Percentiles rank a stretch among this genome's conserved stretches.
phyloP scores from a whole-genome alignment of 1,140 invertebrate species.

The Drosophila pandora region DNA sequence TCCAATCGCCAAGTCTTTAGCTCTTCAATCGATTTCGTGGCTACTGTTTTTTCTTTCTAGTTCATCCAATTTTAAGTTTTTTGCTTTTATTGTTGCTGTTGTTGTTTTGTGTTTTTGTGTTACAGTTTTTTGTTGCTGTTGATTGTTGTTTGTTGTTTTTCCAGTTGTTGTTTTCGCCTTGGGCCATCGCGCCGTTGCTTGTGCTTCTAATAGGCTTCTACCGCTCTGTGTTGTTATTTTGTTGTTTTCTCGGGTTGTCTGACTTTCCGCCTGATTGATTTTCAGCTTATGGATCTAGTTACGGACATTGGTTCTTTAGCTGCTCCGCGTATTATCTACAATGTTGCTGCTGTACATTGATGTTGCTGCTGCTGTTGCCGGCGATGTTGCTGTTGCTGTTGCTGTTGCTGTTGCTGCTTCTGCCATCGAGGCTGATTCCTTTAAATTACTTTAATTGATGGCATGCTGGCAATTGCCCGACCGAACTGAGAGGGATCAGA shows the following conservation, averaged over 20 bases:
- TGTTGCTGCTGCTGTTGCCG: conserved; percentile 3
- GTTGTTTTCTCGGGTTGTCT: conserved; percentile 35
- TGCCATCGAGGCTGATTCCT: conserved; percentile 59
- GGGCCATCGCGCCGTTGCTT: conserved; percentile 34
- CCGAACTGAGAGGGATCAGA: background rate
- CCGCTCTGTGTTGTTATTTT: conserved; percentile 25
- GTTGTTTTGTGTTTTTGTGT: conserved; percentile 12
- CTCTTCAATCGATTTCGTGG: conserved; percentile 77
- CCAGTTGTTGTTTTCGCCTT: conserved; percentile 31
- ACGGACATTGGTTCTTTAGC: conserved; percentile 52
- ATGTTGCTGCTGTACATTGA: conserved; percentile 23
- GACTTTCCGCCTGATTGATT: conserved; percentile 75
- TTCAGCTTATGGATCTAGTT: conserved; percentile 76
- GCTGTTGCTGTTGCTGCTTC: conserved; percentile 23
- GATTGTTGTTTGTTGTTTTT: conserved; percentile 18
- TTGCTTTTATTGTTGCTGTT: conserved; percentile 4
- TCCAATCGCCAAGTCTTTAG: conserved; percentile 62
- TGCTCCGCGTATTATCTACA: conserved; percentile 49
- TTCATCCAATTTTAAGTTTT: conserved; percentile 69
- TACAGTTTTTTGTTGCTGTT: conserved; percentile 10
- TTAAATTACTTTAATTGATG: conserved; percentile 81
- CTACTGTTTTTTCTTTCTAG: conserved; percentile 67
- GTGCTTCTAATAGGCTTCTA: conserved; percentile 62
- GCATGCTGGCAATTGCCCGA: conserved; percentile 54
- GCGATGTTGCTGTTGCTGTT: conserved; percentile 15